Conservation (phyloP, 37 sponge, comb jelly and placozoan genomes). For the Agelas oroides region DNA sequence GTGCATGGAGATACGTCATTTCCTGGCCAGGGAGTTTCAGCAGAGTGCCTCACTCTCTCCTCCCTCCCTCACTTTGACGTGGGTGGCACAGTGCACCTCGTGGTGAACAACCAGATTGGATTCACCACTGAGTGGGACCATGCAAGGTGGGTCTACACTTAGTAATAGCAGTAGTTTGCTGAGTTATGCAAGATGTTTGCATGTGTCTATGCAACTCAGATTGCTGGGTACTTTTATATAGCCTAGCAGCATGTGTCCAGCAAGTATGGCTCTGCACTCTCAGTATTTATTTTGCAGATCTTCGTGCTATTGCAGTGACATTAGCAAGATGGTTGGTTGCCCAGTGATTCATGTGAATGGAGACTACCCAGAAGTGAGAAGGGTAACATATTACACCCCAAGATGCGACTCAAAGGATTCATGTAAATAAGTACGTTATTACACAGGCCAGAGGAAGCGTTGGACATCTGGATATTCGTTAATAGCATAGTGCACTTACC, state of each 20-base stretch:
- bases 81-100: slow-evolving; percentile 90
- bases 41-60: slow-evolving; percentile 72
- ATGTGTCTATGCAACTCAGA: too few relatives aligned
- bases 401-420: too few relatives aligned
- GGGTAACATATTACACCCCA: background rate
- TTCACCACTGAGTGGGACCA: slow-evolving; percentile 77
- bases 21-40: slow-evolving; percentile 74
- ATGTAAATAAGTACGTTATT: too few relatives aligned
- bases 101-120: slow-evolving; percentile 96
- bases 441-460: too few relatives aligned
- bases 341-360: slow-evolving; percentile 98
- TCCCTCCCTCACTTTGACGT: slow-evolving; percentile 75
- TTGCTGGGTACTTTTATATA: too few relatives aligned
- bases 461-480: too few relatives aligned
- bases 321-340: slow-evolving; percentile 78
- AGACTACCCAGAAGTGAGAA: slow-evolving; percentile 77
- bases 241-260: too few relatives aligned
- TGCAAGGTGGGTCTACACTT: slow-evolving; percentile 53
- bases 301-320: slow-evolving; percentile 69
- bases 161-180: too few relatives aligned
- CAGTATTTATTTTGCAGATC: slow-evolving; percentile 57
- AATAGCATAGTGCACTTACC: too few relatives aligned
- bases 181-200: too few relatives aligned
- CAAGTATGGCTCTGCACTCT: too few relatives aligned
- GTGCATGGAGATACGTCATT: slow-evolving; percentile 80